Base-by-base conservation (phyloP, 2,113 vertebrate species). In the Chamaea fasciata region DNA sequence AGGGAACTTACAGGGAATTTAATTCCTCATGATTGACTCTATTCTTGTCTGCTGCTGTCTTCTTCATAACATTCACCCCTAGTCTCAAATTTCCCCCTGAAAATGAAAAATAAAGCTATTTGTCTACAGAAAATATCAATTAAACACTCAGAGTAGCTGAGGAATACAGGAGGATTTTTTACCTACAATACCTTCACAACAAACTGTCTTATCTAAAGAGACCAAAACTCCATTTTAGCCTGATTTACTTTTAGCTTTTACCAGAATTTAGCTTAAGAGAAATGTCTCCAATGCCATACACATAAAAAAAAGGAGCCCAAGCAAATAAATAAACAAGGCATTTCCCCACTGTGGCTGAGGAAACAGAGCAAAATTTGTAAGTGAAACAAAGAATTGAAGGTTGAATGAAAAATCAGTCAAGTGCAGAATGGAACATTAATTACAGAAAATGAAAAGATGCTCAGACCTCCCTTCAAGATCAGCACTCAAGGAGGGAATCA, bases 291-390 rank as follows among this genome's bases (percentile, higher is more conserved):
- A 55, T 23, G 6, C 2, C 20, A 26, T 27, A 62, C 1, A 23
- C 2, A 24, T 16, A 4, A 13, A 2, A 7, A 18, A 33, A 55
- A 28, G 1, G 2, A 47, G 16, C 11, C 22, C 7, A 50, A 81
- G 8, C 4, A 73, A 56, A 27, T 57, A 65, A 59, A 67, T 30
- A 60, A 73, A n/a, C 4, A 65, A 79, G 20, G 3, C 16, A 55
- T 50, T 33, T 88, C 83, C 35, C 12, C 17, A n/a, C 6, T 62
- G 7, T 46, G n/a, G 57, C 47, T 67, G 60, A 82, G 56, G 30
- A 84, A 87, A 78, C 6, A n/a, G 23, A 69, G 15, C 1, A 65
- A 75, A 87, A 81, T 3, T 4, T 14, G 2, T 15, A 42, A 53
- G 9, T 21, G 37, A 73, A 88, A 37, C 30, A 71, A 63, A 80